Conservation (phyloP, 1,140 invertebrate species). For the Dendroctonus valens region DNA sequence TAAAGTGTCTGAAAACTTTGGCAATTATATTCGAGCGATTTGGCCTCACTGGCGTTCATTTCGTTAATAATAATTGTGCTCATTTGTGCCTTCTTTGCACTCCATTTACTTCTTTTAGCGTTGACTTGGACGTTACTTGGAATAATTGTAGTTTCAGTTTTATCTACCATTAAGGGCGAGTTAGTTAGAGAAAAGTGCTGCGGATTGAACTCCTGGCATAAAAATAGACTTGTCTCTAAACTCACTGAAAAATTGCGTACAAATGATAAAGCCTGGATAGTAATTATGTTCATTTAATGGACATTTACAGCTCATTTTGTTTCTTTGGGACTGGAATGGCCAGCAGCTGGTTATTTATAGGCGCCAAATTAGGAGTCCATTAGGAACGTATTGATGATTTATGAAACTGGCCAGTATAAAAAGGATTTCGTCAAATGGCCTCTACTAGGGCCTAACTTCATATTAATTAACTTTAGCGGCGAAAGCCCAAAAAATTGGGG, state of each 20-base stretch:
- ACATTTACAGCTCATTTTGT: conserved; percentile 10
- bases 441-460: too few species aligned
- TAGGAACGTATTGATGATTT: background rate
- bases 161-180: too few species aligned
- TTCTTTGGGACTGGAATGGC: background rate
- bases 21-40: conserved; percentile 16
- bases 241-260: too few species aligned
- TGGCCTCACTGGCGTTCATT: conserved; percentile 9
- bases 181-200: too few species aligned
- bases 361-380: background rate
- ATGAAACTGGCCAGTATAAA: background rate
- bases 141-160: too few species aligned
- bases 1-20: conserved; percentile 4
- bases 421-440: background rate
- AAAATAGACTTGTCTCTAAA: too few species aligned
- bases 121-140: too few species aligned
- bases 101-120: too few species aligned
- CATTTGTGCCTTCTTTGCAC: conserved; percentile 7
- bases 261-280: too few species aligned
- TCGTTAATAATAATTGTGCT: conserved; percentile 10
- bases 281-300: conserved; percentile 4
- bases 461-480: too few species aligned
- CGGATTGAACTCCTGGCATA: too few species aligned
- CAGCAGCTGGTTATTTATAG: conserved; percentile 1
- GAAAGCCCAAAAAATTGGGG: too few species aligned